These are phyloP conservation scores for Heliconius sara DNA, from an alignment of 2,888 invertebrate genomes.

Conservation along the genomic window DNA sequence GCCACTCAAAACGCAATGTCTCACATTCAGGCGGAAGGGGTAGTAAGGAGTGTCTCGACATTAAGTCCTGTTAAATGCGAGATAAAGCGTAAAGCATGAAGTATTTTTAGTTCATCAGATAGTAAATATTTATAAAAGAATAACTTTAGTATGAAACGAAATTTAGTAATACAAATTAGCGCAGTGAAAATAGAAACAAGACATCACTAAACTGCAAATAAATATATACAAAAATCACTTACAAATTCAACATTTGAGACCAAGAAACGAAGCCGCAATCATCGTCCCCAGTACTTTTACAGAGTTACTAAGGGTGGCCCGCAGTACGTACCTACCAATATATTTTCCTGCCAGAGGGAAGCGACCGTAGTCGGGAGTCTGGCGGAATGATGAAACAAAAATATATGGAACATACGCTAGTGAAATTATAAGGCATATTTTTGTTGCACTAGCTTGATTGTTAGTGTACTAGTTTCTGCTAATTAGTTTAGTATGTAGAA, in stretches of 20 bases:
- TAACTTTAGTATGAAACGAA: too few relatives aligned
- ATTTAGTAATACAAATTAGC: too few relatives aligned
- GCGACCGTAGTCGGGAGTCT: background rate
- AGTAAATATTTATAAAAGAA: too few relatives aligned
- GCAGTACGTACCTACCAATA: background rate
- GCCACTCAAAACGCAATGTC: too few relatives aligned
- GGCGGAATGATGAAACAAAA: constrained; percentile 8
- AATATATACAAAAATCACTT: too few relatives aligned
- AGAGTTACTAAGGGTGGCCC: background rate
- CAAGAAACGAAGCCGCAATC: background rate
- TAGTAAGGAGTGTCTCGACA: too few relatives aligned
- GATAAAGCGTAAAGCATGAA: too few relatives aligned
- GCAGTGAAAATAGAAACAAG: too few relatives aligned
- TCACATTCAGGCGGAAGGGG: too few relatives aligned
- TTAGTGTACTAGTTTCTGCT: background rate
- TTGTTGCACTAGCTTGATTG: background rate
- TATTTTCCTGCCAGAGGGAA: background rate
- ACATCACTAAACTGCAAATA: too few relatives aligned
- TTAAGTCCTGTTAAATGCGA: too few relatives aligned
- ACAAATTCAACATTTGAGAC: background rate
- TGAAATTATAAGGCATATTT: background rate
- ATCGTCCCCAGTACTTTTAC: background rate
- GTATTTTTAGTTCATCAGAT: too few relatives aligned
- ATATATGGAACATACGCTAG: background rate
- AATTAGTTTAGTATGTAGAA: background rate